phyloP scores from a whole-genome alignment of 2,888 invertebrate genomes.

The Cheilosia scutellata region DNA sequence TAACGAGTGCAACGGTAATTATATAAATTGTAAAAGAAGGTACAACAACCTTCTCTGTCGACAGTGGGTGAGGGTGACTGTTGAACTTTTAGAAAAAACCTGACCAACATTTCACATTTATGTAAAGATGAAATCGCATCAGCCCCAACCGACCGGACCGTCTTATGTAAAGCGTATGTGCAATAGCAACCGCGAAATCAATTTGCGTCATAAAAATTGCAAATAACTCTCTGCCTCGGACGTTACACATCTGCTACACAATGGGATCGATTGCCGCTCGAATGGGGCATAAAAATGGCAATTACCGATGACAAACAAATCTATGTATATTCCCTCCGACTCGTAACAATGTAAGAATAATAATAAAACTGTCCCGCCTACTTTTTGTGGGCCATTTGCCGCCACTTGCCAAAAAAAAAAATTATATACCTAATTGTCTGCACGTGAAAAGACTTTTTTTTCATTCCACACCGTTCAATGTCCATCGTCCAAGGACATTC shows the following conservation, averaged over 20 bases:
- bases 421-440: constrained; percentile 17
- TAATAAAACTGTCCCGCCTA: constrained; percentile 63
- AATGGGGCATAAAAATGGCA: constrained; percentile 7
- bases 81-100: too few relatives aligned
- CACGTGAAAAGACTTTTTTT: constrained; percentile 14
- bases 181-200: constrained; percentile 2
- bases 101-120: too few relatives aligned
- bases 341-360: constrained; percentile 21
- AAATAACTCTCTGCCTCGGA: neutral
- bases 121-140: too few relatives aligned
- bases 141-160: too few relatives aligned
- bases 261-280: too few relatives aligned
- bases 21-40: too few relatives aligned
- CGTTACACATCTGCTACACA: neutral
- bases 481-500: constrained; percentile 3
- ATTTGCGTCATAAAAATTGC: constrained; percentile 10
- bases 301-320: constrained; percentile 3
- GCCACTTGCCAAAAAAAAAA: constrained; percentile 33
- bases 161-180: too few relatives aligned
- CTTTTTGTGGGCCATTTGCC: constrained; percentile 54
- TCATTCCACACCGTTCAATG: neutral
- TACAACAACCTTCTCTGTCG: too few relatives aligned
- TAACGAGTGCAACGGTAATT: too few relatives aligned
- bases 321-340: neutral
- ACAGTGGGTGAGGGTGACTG: too few relatives aligned